Evolutionary conservation across 2,888 invertebrate genomes (phyloP), one percentile per base, ranked within the genome.

Genomic region (Tyria jacobaeae): DNA sequence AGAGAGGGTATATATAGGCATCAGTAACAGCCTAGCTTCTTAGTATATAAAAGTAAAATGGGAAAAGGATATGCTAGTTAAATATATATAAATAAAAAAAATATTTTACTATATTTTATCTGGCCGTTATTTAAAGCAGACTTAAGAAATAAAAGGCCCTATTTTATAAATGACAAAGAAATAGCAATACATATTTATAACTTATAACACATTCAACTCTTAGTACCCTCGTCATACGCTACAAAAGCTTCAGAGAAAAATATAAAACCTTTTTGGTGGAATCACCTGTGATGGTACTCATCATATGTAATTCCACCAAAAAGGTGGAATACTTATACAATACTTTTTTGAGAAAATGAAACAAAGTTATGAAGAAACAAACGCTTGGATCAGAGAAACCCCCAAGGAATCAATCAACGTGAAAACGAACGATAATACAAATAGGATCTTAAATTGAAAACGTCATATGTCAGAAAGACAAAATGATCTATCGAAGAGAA

Each of bases 141-240:
- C 37, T 17, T 34, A 53, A 71, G 60, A 66, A 41, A 67, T 62
- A 56, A 64, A 60, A 68, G 14, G 15, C 50, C 49, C 25, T 62
- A 53, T 60, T 54, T 65, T 48, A 65, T 63, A 63, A 58, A 51
- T 56, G 58, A 66, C 60, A 73, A 50, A 68, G 75, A 65, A 52
- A 34, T 27, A 56, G 56, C 24, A 64, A 71, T 67, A 66, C 67
- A 66, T 69, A 73, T 73, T 74, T 70, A 71, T 71, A 66, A 62
- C 60, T 63, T 49, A 47, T 54, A 53, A 68, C 62, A 68, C 51
- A 73, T 64, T 67, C 56, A 64, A 51, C 50, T 52, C 62, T 49
- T 55, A 48, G 54, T 39, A 75, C 76, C 75, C 77, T 67, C 65
- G 59, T 75, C 76, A 76, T 44, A 57, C 10, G 55, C 15, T 51